These are phyloP conservation scores for Polydrusus cervinus DNA, from an alignment of 2,888 invertebrate genomes.

Conservation along the genomic window DNA sequence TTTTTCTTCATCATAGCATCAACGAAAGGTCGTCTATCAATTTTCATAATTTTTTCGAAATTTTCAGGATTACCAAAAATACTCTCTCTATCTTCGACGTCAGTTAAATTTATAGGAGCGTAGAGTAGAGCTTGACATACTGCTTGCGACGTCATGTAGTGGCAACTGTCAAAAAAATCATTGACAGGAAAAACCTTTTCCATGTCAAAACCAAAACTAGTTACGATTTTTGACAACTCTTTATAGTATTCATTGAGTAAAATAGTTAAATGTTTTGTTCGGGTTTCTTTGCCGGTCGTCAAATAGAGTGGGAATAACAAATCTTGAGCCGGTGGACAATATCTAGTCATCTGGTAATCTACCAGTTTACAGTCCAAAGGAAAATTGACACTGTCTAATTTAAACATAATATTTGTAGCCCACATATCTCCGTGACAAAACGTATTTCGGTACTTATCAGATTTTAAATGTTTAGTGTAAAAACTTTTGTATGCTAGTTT, in stretches of 20 bases:
- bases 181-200: constrained; percentile 59
- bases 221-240: neutral
- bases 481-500: constrained; percentile 8
- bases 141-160: constrained; percentile 63
- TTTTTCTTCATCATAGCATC: constrained; percentile 24
- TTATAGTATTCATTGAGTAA: neutral
- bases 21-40: constrained; percentile 58
- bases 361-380: constrained; percentile 65
- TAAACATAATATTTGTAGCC: constrained; percentile 74
- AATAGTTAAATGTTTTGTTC: constrained; percentile 39
- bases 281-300: constrained; percentile 62
- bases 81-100: constrained; percentile 51
- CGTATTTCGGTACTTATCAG: constrained; percentile 70
- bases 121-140: constrained; percentile 63
- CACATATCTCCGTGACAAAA: constrained; percentile 78
- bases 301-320: constrained; percentile 70
- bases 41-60: constrained; percentile 59
- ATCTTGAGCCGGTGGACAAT: constrained; percentile 80
- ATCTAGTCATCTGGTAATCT: constrained; percentile 70
- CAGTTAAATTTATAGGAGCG: constrained; percentile 62
- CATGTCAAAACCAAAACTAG: constrained; percentile 56
- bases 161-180: constrained; percentile 64
- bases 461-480: constrained; percentile 11
- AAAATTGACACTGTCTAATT: constrained; percentile 58
- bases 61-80: constrained; percentile 59